phyloP scores from a whole-genome alignment of 2,113 vertebrate genomes.

The Lamprotornis superbus region DNA sequence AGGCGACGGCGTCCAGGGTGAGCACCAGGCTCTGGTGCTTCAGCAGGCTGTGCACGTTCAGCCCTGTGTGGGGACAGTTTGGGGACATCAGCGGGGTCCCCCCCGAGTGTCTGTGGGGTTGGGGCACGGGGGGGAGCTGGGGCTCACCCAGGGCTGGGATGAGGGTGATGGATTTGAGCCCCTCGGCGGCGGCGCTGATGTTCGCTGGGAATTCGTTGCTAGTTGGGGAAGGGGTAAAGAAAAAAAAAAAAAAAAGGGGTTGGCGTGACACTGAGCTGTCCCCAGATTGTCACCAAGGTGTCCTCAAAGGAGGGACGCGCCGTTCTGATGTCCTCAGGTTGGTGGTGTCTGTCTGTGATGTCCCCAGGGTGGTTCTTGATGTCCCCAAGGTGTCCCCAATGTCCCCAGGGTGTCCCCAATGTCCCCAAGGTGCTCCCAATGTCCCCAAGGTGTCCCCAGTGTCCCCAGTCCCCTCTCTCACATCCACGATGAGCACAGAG shows the following conservation, averaged over 20 bases:
- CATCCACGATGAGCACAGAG: neutral
- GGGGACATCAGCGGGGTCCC: neutral
- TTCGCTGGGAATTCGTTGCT: neutral
- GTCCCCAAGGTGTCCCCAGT: neutral
- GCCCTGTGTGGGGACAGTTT: constrained; percentile 62
- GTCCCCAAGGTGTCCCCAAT: too few species aligned
- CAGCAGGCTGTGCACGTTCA: constrained; percentile 89
- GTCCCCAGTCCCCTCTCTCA: neutral
- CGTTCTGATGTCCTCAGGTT: neutral
- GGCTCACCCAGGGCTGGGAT: neutral
- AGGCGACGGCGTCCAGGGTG: constrained; percentile 76
- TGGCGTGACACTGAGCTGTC: neutral
- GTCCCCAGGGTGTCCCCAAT: neutral
- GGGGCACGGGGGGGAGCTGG: neutral
- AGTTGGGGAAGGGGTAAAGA: too few species aligned
- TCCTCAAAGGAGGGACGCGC: too few species aligned
- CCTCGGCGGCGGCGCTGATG: neutral
- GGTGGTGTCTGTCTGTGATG: too few species aligned
- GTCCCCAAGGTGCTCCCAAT: neutral
- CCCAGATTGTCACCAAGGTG: too few species aligned
- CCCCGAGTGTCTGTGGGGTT: too few species aligned
- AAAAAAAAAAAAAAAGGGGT: neutral
- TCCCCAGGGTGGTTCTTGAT: neutral
- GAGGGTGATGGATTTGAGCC: neutral
- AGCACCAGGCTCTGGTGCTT: constrained; percentile 85